These are phyloP conservation scores for Holocentrus rufus DNA, from an alignment of 2,797 vertebrate genomes.

Conservation along the genomic window DNA sequence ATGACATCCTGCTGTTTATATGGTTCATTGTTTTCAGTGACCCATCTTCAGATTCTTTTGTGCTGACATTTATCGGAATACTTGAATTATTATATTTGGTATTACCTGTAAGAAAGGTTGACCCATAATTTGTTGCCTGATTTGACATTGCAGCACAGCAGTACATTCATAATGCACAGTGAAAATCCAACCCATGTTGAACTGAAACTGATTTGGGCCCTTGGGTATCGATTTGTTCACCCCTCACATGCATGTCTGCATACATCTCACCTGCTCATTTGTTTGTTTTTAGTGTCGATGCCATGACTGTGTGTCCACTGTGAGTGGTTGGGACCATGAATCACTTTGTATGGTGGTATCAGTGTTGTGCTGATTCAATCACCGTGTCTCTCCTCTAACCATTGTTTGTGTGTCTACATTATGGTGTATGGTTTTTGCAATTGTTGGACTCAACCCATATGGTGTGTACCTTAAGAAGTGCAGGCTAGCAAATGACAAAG, in stretches of 20 bases:
- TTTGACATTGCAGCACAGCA: not conserved
- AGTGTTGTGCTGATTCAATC: slow-evolving; percentile 37
- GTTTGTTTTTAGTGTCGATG: slow-evolving; percentile 45
- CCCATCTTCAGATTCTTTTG: too few relatives aligned
- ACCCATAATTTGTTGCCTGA: not conserved
- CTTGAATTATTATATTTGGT: not conserved
- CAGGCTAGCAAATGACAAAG: not conserved
- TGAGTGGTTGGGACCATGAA: slow-evolving; percentile 33
- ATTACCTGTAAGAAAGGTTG: not conserved
- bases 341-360: slow-evolving; percentile 46
- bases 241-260: slow-evolving; percentile 54
- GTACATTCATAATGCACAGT: not conserved
- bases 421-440: slow-evolving; percentile 1
- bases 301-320: slow-evolving; percentile 47
- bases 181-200: not conserved
- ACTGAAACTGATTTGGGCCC: slow-evolving; percentile 1
- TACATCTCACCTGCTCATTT: slow-evolving; percentile 59
- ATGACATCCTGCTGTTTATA: too few relatives aligned
- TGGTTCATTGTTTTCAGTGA: not conserved
- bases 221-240: slow-evolving; percentile 30
- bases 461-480: not conserved
- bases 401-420: slow-evolving; percentile 41
- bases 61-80: too few relatives aligned
- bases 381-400: slow-evolving; percentile 29
- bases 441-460: slow-evolving; percentile 1